Percentiles rank a stretch among this genome's conserved stretches.
These are phyloP conservation scores for Carabus problematicus DNA, from an alignment of 2,888 invertebrate genomes.

Conservation along the genomic window DNA sequence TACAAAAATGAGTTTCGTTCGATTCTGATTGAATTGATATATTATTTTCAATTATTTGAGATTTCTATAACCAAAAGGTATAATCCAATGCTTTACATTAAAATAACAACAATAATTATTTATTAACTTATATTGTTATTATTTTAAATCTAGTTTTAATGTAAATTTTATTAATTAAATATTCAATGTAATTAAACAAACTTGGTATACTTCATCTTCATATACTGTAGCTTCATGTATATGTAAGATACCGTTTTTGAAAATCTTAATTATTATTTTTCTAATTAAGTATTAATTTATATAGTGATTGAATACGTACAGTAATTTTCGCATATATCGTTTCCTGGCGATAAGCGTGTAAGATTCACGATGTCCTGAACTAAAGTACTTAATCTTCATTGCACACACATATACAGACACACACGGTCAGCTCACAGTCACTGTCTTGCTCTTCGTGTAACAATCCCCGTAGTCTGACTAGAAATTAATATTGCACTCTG, in stretches of 20 bases:
- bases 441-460: background rate
- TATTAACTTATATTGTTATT: no score
- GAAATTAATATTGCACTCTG: slow-evolving; percentile 27
- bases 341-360: slow-evolving; percentile 69
- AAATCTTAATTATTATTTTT: slow-evolving; percentile 4
- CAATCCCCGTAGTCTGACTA: slow-evolving; percentile 10
- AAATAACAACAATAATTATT: no score
- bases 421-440: no score
- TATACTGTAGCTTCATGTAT: background rate
- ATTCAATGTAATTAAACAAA: slow-evolving; percentile 9
- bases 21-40: no score
- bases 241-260: background rate
- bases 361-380: slow-evolving; percentile 66
- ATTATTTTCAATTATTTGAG: no score
- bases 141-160: no score
- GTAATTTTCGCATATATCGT: slow-evolving; percentile 71
- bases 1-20: no score
- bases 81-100: no score
- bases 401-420: background rate
- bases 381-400: slow-evolving; percentile 68
- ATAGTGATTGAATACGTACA: slow-evolving; percentile 62
- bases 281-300: slow-evolving; percentile 19
- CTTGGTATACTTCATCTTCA: background rate
- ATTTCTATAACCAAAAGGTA: no score
- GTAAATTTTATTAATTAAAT: no score